phyloP scores from a whole-genome alignment of 2,113 vertebrate genomes.

The Nothocercus nigrocapillus region DNA sequence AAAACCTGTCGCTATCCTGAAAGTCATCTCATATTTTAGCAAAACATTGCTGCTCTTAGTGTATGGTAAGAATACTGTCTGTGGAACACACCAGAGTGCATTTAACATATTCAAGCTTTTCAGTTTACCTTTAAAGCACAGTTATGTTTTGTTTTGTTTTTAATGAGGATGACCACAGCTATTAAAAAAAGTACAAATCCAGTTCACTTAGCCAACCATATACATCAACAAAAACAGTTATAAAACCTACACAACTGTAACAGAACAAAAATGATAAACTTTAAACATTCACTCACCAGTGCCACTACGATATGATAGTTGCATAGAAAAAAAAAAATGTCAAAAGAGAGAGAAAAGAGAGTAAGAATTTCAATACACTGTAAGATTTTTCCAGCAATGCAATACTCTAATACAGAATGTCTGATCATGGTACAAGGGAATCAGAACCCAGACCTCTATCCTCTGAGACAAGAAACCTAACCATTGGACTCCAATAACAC shows the following conservation, averaged over 20 bases:
- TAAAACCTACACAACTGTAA: neutral
- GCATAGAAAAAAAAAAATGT: neutral
- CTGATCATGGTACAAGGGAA: neutral
- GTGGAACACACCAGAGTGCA: neutral
- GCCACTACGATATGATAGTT: slow-evolving; percentile 20
- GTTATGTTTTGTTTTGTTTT: neutral
- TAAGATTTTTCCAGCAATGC: neutral
- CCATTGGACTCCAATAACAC: neutral
- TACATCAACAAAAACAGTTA: neutral
- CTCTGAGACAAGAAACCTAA: neutral
- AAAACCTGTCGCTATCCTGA: neutral
- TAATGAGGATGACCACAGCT: neutral
- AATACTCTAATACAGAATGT: neutral
- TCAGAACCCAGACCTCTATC: neutral
- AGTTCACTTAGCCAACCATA: neutral
- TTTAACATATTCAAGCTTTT: neutral
- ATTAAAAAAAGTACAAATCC: neutral
- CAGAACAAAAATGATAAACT: neutral
- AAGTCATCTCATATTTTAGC: neutral
- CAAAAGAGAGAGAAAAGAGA: slow-evolving; percentile 31
- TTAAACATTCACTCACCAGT: slow-evolving; percentile 41
- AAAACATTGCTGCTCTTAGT: neutral
- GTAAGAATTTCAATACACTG: neutral
- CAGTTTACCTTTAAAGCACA: neutral
- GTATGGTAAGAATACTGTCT: neutral